phyloP scores from a whole-genome alignment of 2,888 invertebrate species.

The Eupithecia pulchellata region DNA sequence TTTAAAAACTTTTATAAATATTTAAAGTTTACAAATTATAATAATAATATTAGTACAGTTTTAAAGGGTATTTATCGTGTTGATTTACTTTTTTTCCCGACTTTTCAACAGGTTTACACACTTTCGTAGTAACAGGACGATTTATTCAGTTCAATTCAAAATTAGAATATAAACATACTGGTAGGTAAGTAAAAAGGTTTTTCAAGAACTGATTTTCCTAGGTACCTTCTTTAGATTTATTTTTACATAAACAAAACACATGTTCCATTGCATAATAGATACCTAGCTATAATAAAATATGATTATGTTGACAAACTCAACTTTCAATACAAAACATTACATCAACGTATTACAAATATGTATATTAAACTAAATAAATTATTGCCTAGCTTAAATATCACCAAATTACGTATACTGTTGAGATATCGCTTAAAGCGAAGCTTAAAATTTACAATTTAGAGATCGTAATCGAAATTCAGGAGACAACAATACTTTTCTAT shows the following conservation, averaged over 20 bases:
- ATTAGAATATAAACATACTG: no score
- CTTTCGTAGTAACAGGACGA: no score
- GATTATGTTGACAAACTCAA: slow-evolving; percentile 69
- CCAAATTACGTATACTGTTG: slow-evolving; percentile 81
- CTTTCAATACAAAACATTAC: slow-evolving; percentile 59
- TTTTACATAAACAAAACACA: slow-evolving; percentile 14
- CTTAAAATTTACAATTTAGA: slow-evolving; percentile 70
- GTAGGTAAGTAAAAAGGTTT: no score
- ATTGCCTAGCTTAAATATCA: slow-evolving; percentile 74
- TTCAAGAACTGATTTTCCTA: no score
- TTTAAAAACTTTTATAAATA: no score
- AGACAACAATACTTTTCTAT: slow-evolving; percentile 53
- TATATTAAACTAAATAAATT: slow-evolving; percentile 73
- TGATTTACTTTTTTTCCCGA: no score
- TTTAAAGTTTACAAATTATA: no score
- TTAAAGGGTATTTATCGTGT: no score
- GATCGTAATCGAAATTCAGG: slow-evolving; percentile 76
- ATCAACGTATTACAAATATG: slow-evolving; percentile 45
- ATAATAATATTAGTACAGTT: no score
- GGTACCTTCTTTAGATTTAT: not conserved
- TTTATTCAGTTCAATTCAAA: no score
- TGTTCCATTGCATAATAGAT: slow-evolving; percentile 64
- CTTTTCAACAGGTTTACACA: no score
- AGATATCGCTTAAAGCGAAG: no score
- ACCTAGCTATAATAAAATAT: slow-evolving; percentile 60